These are phyloP conservation scores for Saimiri boliviensis DNA, from an alignment of 2,113 vertebrate species.

Conservation along the genomic window DNA sequence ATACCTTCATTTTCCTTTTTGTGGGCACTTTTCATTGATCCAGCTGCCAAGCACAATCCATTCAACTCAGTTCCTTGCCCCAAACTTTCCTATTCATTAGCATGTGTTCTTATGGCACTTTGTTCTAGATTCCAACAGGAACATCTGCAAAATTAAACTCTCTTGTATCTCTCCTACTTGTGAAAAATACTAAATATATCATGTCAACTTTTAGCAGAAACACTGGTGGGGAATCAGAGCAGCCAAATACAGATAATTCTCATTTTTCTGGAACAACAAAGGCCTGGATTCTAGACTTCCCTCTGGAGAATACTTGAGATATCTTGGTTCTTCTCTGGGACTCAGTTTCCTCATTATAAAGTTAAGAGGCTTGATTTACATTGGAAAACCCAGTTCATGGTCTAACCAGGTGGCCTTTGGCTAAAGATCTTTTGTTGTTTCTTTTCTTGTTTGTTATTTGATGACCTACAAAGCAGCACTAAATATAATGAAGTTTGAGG, in stretches of 20 bases:
- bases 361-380: background rate
- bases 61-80: background rate
- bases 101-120: background rate
- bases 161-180: background rate
- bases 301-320: background rate
- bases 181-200: background rate
- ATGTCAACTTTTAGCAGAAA: background rate
- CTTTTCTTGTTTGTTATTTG: conserved; percentile 19
- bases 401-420: background rate
- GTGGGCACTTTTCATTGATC: background rate
- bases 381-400: background rate
- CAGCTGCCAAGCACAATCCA: background rate
- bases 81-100: background rate
- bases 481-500: background rate
- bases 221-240: background rate
- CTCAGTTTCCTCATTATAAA: background rate
- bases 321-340: background rate
- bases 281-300: background rate
- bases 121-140: background rate
- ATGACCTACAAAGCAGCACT: background rate
- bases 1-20: background rate
- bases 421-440: background rate
- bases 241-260: background rate
- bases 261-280: background rate
- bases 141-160: background rate